Base-by-base conservation (phyloP, 2,888 invertebrate genomes). In the Cephus sareptanus region DNA sequence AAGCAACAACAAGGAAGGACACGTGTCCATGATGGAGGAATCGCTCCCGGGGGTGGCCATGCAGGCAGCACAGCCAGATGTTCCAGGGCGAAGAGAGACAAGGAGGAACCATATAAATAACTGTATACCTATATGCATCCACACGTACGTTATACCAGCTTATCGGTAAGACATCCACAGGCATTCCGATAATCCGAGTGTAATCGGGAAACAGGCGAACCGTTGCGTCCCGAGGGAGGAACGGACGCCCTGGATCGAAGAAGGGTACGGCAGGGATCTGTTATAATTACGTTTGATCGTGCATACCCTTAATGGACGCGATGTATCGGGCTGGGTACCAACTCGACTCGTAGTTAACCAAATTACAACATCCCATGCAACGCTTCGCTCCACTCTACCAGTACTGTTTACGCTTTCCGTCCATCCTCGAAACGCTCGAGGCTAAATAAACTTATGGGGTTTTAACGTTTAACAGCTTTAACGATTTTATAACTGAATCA, bases 251-350 rank as follows among this genome's bases (percentile, higher is more conserved):
- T 12, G 75, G 71, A 40, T 37, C 34, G 75, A 75, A 74, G 76
- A 79, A 69, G 79, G 73, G 76, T 73, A 73, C 73, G 34, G 78
- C 69, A 77, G 81, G 82, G 84, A 85, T 85, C 84, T 85, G 85
- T 87, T 86, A 84, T 88, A 87, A 89, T 87, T 86, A 86, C 85
- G 84, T 88, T 89, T 87, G 87, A 86, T 87, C 85, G 85, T 81
- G 85, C 85, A 84, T 86, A 85, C 84, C 85, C 84, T 89, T 89
- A 89, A 89, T 88, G 89, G 87, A 87, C 81, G 84, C 84, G 82
- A 85, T 86, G 85, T 86, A 87, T 86, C 83, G 85, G 80, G 82
- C 79, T 76, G 77, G 77, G 74, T 81, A 75, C 76, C 70, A 82
- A 85, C 83, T 84, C 85, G 84, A 85, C 83, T 86, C 82, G 82